Percentiles rank a stretch among this genome's conserved stretches.
Evolutionary conservation across 2,113 vertebrate species (phyloP).

Genomic region (Antigone vipio): DNA sequence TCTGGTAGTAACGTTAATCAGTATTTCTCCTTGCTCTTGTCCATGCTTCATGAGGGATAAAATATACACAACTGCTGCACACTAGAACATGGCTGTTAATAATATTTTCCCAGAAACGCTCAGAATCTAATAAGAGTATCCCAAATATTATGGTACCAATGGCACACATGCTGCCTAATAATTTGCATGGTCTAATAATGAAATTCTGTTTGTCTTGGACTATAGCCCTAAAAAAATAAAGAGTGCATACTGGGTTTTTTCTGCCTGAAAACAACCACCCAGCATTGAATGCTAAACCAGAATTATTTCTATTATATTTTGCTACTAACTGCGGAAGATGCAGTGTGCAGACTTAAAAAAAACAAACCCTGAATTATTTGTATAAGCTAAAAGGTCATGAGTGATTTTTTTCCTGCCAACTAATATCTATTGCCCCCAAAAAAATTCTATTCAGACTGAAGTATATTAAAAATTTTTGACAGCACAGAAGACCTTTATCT

Average conservation of each 20-base stretch:
- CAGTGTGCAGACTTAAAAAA: background rate
- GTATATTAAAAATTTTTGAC: slow-evolving; percentile 18
- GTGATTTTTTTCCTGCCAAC: slow-evolving; percentile 6
- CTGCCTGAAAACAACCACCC: background rate
- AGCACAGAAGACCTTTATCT: slow-evolving; percentile 2
- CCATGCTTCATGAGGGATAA: background rate
- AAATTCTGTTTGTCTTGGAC: background rate
- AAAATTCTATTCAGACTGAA: background rate
- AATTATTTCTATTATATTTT: background rate
- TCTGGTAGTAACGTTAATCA: background rate
- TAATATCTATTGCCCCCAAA: background rate
- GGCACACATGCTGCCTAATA: background rate
- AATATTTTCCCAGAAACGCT: background rate
- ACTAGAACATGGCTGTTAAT: background rate
- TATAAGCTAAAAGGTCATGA: slow-evolving; percentile 7
- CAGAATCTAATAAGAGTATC: background rate
- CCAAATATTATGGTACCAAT: background rate
- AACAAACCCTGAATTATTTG: background rate
- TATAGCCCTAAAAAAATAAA: background rate
- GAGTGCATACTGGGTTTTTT: background rate
- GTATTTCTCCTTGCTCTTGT: background rate
- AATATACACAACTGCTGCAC: background rate
- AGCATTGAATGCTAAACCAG: background rate
- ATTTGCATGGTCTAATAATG: background rate
- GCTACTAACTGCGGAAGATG: background rate